Percentiles rank a stretch among this genome's conserved stretches.
Conservation (phyloP, 1,140 invertebrate genomes). For the Aleiodes sp. region DNA sequence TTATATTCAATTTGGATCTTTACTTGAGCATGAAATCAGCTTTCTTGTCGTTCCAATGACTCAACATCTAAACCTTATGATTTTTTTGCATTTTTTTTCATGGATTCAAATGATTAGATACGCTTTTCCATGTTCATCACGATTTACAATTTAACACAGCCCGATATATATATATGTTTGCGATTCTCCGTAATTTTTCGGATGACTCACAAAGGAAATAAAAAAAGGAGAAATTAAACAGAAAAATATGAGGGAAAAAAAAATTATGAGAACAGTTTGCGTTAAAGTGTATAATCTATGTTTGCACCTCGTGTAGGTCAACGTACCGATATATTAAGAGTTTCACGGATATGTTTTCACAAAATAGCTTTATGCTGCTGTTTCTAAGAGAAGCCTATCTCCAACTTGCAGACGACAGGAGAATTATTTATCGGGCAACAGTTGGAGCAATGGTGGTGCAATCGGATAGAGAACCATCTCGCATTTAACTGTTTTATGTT, state of each 20-base stretch:
- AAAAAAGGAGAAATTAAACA: background rate
- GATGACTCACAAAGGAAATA: background rate
- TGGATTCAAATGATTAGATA: background rate
- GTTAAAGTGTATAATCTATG: conserved; percentile 29
- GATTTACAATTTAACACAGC: background rate
- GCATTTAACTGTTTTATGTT: conserved; percentile 5
- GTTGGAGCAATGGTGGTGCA: too few relatives aligned
- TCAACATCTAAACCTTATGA: background rate
- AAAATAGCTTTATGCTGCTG: conserved; percentile 29
- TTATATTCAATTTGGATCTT: background rate
- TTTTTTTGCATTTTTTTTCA: background rate
- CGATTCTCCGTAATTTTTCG: background rate
- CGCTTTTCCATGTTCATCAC: conserved; percentile 14
- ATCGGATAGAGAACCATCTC: background rate
- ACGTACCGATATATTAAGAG: conserved; percentile 31
- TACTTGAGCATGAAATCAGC: conserved; percentile 16
- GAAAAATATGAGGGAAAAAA: too few relatives aligned
- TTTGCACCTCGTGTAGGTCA: conserved; percentile 33
- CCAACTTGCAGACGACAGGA: background rate
- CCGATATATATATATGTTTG: background rate
- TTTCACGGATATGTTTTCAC: conserved; percentile 9
- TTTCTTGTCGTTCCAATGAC: conserved; percentile 8
- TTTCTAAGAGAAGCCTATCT: too few relatives aligned
- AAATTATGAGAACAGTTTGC: too few relatives aligned
- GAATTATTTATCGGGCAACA: conserved; percentile 34